Evolutionary conservation across 2,113 vertebrate genomes (phyloP).

Genomic region (Mastomys natalensis): DNA sequence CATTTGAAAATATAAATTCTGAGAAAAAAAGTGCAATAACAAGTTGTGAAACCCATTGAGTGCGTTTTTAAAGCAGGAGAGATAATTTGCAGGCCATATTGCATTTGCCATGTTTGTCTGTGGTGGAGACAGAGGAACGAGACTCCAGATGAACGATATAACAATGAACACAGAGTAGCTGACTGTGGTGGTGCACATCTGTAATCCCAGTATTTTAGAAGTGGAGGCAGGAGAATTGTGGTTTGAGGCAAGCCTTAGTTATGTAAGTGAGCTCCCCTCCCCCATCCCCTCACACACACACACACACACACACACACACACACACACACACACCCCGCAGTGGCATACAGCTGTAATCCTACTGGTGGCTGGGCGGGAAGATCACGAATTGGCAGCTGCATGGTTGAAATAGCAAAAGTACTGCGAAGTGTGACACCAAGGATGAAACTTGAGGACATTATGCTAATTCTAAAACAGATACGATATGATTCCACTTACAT

Average conservation of each 20-base stretch:
- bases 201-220: not conserved
- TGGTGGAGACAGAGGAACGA: not conserved
- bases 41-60: not conserved
- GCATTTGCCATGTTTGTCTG: conserved; percentile 27
- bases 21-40: conserved; percentile 18
- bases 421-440: not conserved
- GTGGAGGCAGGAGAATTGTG: not conserved
- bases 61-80: conserved; percentile 14
- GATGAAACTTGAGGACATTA: not conserved
- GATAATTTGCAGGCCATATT: not conserved
- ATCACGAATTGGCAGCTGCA: not conserved
- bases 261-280: not conserved
- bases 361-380: not conserved
- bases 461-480: not conserved
- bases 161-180: not conserved
- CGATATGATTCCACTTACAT: not conserved
- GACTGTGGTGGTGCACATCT: not conserved
- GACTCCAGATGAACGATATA: not conserved
- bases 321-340: not conserved
- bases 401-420: not conserved
- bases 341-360: not conserved
- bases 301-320: not conserved
- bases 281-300: not conserved
- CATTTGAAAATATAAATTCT: conserved; percentile 62
- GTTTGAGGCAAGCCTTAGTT: not conserved